These are phyloP conservation scores for Alces alces DNA, from an alignment of 2,113 vertebrate species.

Conservation along the genomic window DNA sequence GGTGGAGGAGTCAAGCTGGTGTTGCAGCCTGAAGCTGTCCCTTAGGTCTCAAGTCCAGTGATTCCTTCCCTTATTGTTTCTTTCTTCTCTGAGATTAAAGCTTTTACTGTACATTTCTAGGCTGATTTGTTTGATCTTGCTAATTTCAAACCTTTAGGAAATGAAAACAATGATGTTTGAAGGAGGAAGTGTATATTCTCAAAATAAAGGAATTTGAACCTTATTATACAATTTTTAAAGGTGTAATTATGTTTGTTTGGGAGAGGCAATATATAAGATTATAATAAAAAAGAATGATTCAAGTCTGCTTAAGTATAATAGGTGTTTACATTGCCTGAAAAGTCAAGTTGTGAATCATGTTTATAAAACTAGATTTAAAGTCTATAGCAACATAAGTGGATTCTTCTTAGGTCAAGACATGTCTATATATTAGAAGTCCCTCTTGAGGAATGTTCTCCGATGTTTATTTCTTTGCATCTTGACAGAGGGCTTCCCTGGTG, in stretches of 20 bases:
- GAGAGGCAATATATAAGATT: neutral
- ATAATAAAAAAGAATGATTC: conserved; percentile 9
- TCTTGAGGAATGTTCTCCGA: neutral
- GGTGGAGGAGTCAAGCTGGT: neutral
- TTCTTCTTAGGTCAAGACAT: neutral
- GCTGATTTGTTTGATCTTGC: neutral
- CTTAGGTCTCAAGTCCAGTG: neutral
- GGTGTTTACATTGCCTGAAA: conserved; percentile 35
- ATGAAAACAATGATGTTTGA: neutral
- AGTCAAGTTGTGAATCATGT: conserved; percentile 22
- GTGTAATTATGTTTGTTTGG: neutral
- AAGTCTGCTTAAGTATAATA: neutral
- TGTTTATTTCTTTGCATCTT: neutral
- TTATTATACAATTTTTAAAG: neutral
- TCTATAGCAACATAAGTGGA: neutral
- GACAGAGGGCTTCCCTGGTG: neutral
- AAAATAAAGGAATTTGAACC: conserved; percentile 17
- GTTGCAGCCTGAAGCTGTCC: neutral
- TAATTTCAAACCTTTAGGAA: neutral
- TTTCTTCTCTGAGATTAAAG: neutral
- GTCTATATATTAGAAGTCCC: neutral
- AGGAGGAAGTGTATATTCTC: neutral
- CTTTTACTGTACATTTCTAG: neutral
- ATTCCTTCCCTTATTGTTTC: neutral
- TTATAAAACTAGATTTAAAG: conserved; percentile 3